Base-by-base conservation (phyloP, 2,113 vertebrate species). In the Eclectus roratus region DNA sequence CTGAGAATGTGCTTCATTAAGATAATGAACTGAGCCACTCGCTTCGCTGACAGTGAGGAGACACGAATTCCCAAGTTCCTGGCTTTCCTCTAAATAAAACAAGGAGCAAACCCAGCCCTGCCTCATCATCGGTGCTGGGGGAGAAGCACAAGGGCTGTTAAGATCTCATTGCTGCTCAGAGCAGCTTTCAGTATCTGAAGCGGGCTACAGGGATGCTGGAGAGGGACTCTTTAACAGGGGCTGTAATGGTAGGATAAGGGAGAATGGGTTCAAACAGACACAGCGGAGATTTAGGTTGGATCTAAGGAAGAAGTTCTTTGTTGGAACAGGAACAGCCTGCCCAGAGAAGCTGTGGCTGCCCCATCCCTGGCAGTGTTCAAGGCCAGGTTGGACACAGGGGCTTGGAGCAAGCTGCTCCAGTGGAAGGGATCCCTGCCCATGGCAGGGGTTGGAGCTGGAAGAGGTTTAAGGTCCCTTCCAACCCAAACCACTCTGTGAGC, bases 1-100 rank as follows among this genome's bases (percentile, higher is more conserved):
- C 74, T 64, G 92, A 94, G 91, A 97, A 96, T 93, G 96, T 92
- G 91, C 91, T 98, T 98, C 96, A 97, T 98, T 98, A 97, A 94
- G 97, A 55, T 97, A 97, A 98, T 98, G 97, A 98, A 93, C 95
- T 86, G 86, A 93, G 83, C 86, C 83, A 91, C 64, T 97, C 95
- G 88, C 91, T 85, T 87, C 94, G 84, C 89, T 96, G 95, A 94
- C 96, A 94, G 80, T 82, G 82, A 58, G 44, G 88, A 85, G 93
- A 92, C 69, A 78, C 60, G 55, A 88, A 97, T 96, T 95, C 97
- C 88, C 92, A 80, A 90, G 94, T 94, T 89, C 69, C n/a, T 96
- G 96, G 79, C 74, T 96, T 96, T 88, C 58, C 58, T 78, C 82
- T 90, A 84, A 94, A 95, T 97, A 95, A 91, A 95, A 53, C 68